Conservation (phyloP, 2,113 vertebrate genomes). For the Notarius lentiginosus region DNA sequence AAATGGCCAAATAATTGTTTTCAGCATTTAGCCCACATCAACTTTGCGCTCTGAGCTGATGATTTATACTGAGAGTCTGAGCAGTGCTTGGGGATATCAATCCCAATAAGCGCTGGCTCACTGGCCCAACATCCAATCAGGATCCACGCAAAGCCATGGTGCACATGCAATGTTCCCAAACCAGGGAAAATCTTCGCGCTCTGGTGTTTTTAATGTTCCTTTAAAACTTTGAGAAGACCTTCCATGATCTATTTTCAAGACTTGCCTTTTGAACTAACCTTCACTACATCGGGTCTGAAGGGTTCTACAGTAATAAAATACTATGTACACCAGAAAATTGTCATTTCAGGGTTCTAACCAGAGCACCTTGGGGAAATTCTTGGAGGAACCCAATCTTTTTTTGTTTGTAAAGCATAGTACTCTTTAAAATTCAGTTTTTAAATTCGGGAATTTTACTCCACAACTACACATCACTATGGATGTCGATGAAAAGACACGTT, state of each 20-base stretch:
- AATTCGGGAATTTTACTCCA: not conserved
- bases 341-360: not conserved
- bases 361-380: not conserved
- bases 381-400: not conserved
- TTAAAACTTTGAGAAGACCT: not conserved
- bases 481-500: too few species aligned
- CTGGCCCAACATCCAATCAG: conserved; percentile 65
- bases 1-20: conserved; percentile 77
- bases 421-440: not conserved
- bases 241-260: not conserved
- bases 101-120: conserved; percentile 70
- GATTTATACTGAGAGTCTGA: conserved; percentile 68
- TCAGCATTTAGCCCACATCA: conserved; percentile 70
- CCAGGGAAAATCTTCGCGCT: conserved; percentile 12
- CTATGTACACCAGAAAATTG: not conserved
- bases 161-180: conserved; percentile 66
- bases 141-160: conserved; percentile 56
- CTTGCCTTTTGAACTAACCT: not conserved
- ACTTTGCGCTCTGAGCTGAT: conserved; percentile 50
- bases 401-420: not conserved
- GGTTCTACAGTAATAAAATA: not conserved
- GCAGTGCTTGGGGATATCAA: conserved; percentile 68
- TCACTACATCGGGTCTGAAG: not conserved
- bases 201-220: not conserved
- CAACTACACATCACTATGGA: not conserved